Evolutionary conservation across 2,888 invertebrate genomes (phyloP).

Genomic region (Troglohyphantes excavatus): DNA sequence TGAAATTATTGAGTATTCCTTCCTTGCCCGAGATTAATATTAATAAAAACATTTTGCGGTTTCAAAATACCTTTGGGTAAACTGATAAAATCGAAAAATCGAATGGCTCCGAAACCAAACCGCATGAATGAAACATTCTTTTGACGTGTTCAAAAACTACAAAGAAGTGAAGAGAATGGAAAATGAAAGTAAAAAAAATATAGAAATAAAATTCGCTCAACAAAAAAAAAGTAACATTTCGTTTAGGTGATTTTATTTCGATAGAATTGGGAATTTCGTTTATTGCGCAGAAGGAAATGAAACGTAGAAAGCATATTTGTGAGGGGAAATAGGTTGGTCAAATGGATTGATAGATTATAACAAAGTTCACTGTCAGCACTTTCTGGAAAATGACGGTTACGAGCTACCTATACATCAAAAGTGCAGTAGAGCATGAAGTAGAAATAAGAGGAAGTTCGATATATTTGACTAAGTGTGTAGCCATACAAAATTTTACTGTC

Average conservation of each 20-base stretch:
- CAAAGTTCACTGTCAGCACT: not conserved
- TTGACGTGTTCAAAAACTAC: not conserved
- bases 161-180: not conserved
- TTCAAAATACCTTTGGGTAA: no score
- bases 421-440: no score
- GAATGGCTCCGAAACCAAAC: not conserved
- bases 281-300: not conserved
- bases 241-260: slow-evolving; percentile 14
- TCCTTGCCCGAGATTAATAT: no score
- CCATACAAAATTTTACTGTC: no score
- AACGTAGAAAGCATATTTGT: not conserved
- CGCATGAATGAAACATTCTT: not conserved
- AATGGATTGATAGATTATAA: not conserved
- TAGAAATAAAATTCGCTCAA: not conserved
- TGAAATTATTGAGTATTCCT: no score
- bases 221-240: slow-evolving; percentile 8
- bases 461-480: no score
- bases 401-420: no score
- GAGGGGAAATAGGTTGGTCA: not conserved
- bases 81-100: no score
- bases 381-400: no score
- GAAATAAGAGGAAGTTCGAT: no score
- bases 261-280: not conserved
- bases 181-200: not conserved
- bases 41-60: no score